Evolutionary conservation across 2,113 vertebrate genomes (phyloP).

Genomic region (Oncorhynchus clarkii): DNA sequence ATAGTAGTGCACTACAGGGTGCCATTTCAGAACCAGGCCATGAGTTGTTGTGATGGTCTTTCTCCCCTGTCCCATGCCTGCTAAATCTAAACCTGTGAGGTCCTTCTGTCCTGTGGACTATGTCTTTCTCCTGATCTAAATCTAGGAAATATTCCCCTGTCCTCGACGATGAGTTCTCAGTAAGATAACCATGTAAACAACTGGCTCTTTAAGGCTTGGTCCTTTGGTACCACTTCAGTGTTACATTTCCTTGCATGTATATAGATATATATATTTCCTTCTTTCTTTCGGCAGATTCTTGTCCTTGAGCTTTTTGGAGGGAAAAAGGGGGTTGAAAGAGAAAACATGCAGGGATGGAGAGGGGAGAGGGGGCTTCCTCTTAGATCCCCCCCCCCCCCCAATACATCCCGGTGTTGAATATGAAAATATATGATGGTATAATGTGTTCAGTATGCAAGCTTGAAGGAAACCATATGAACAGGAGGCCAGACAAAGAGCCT

Average conservation of each 20-base stretch:
- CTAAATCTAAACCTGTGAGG: too few relatives aligned
- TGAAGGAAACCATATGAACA: slow-evolving; percentile 71
- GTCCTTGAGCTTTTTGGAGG: slow-evolving; percentile 44
- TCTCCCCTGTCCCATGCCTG: too few relatives aligned
- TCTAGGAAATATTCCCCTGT: slow-evolving; percentile 27
- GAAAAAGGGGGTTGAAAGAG: slow-evolving; percentile 79
- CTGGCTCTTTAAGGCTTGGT: slow-evolving; percentile 17
- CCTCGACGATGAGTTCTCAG: slow-evolving; percentile 7
- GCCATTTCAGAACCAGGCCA: too few relatives aligned
- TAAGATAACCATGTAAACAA: slow-evolving; percentile 3
- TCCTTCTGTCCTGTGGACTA: too few relatives aligned
- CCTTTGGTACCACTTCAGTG: slow-evolving; percentile 17
- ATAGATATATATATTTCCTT: slow-evolving; percentile 16
- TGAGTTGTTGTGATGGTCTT: too few relatives aligned
- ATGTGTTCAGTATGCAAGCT: slow-evolving; percentile 81
- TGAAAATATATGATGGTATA: slow-evolving; percentile 76
- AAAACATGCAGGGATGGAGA: slow-evolving; percentile 67
- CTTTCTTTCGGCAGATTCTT: slow-evolving; percentile 41
- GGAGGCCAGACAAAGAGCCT: slow-evolving; percentile 3
- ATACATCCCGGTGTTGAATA: slow-evolving; percentile 38
- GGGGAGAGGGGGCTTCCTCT: slow-evolving; percentile 16
- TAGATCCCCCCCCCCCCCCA: too few relatives aligned
- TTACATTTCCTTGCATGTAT: slow-evolving; percentile 15
- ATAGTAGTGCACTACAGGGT: too few relatives aligned
- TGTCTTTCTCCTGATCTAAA: neutral